Evolutionary conservation across 2,888 invertebrate genomes (phyloP).

Genomic region (Noctua pronuba): DNA sequence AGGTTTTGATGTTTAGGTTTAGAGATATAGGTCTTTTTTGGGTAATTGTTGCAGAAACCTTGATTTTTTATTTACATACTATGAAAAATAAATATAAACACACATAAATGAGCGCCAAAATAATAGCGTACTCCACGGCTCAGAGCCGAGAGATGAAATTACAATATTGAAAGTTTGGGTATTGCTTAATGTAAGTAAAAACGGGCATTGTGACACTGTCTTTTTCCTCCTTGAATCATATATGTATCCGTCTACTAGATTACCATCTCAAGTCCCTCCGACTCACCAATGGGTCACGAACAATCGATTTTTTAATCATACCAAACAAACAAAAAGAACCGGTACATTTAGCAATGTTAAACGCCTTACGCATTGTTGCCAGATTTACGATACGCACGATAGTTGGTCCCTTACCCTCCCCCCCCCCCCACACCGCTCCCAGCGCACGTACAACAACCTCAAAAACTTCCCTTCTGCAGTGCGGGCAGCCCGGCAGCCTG

Average conservation of each 20-base stretch:
- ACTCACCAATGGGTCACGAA: neutral
- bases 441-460: conserved; percentile 56
- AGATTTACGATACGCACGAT: conserved; percentile 60
- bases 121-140: neutral
- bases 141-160: neutral
- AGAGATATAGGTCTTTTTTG: no score
- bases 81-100: neutral
- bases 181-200: neutral
- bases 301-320: neutral
- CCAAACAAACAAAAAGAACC: conserved; percentile 13
- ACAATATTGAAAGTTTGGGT: neutral
- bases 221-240: neutral
- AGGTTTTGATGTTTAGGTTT: no score
- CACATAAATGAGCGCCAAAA: no score
- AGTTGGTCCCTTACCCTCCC: conserved; percentile 42
- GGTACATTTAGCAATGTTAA: conserved; percentile 18
- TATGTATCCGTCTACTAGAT: neutral
- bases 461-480: conserved; percentile 76
- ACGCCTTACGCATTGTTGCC: conserved; percentile 35
- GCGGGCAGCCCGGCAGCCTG: conserved; percentile 78
- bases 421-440: neutral
- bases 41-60: no score
- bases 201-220: neutral
- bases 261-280: neutral
- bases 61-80: no score